A percentile compares a stretch with the other conserved stretches of the same genome.
phyloP scores from a whole-genome alignment of 2,888 invertebrate genomes.

The Drosophila glabriapex region DNA sequence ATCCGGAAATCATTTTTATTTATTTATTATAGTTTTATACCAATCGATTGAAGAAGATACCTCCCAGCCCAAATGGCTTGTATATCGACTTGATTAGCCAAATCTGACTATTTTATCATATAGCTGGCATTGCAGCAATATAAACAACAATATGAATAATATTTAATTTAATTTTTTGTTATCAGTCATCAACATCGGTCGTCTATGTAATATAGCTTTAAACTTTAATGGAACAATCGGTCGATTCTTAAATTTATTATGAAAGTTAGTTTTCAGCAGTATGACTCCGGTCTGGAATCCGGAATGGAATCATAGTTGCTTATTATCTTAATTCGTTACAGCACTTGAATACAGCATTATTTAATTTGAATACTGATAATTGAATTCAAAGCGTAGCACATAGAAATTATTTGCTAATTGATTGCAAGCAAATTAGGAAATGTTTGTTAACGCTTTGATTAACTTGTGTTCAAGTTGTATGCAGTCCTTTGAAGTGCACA shows the following conservation, averaged over 20 bases:
- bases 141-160: too few species aligned
- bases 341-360: not conserved
- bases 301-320: not conserved
- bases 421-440: not conserved
- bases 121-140: not conserved
- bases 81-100: too few species aligned
- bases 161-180: not conserved
- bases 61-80: not conserved
- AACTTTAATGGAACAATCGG: not conserved
- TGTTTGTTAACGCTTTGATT: conserved; percentile 3
- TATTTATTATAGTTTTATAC: too few species aligned
- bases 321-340: not conserved
- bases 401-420: not conserved
- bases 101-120: not conserved
- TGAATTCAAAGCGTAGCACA: not conserved
- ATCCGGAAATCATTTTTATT: not conserved
- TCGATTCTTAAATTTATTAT: not conserved
- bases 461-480: conserved; percentile 1
- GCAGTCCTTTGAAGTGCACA: not conserved
- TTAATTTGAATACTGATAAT: not conserved
- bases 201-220: not conserved
- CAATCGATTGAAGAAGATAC: not conserved
- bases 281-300: not conserved
- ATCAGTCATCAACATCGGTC: not conserved
- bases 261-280: not conserved